A percentile compares a stretch with the other conserved stretches of the same genome.
These are phyloP conservation scores for Triplophysa bombifrons DNA, from an alignment of 2,797 vertebrate genomes.

Conservation along the genomic window DNA sequence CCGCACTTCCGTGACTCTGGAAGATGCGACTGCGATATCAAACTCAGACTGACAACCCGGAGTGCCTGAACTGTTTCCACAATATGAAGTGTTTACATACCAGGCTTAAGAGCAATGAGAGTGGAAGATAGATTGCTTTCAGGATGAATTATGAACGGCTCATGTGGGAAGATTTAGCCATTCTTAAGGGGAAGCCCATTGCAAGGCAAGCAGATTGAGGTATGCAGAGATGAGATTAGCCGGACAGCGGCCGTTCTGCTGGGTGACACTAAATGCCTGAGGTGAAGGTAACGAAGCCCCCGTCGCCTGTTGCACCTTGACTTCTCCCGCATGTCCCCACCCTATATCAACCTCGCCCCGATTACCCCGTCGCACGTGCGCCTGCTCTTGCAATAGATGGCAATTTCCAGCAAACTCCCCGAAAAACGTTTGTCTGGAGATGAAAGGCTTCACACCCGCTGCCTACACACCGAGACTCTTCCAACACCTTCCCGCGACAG, in stretches of 20 bases:
- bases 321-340: conserved; percentile 63
- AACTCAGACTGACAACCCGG: conserved; percentile 61
- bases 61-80: conserved; percentile 60
- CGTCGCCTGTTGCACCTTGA: conserved; percentile 75
- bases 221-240: conserved; percentile 63
- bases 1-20: conserved; percentile 62
- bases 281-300: conserved; percentile 60
- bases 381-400: conserved; percentile 49
- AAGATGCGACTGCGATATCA: conserved; percentile 62
- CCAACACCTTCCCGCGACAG: conserved; percentile 81
- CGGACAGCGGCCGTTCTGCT: conserved; percentile 63
- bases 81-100: conserved; percentile 70
- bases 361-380: conserved; percentile 63
- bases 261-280: conserved; percentile 55
- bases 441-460: conserved; percentile 84
- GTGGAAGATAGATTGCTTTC: conserved; percentile 67
- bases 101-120: conserved; percentile 64
- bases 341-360: conserved; percentile 55
- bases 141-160: conserved; percentile 78
- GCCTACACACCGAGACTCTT: conserved; percentile 78
- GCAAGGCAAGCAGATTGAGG: conserved; percentile 74
- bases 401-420: conserved; percentile 66
- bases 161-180: conserved; percentile 70
- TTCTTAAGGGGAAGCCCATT: conserved; percentile 70
- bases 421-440: conserved; percentile 80